phyloP scores from a whole-genome alignment of 1,140 invertebrate genomes.

The Gryon sp. region DNA sequence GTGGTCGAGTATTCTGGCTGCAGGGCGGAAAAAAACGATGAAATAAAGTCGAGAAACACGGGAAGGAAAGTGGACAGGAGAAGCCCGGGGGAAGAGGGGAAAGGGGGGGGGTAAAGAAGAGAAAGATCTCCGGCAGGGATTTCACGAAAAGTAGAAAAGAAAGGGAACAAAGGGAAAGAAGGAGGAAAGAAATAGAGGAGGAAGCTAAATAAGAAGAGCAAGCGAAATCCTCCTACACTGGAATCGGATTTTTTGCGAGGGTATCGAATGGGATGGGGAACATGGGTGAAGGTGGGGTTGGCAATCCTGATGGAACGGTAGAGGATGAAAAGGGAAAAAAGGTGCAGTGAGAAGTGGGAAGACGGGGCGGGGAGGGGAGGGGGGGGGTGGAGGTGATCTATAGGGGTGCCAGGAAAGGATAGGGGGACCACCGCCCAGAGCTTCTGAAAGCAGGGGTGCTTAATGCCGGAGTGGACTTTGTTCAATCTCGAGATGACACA shows the following conservation, averaged over 20 bases:
- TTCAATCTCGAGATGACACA: conserved; percentile 72
- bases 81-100: conserved; percentile 48
- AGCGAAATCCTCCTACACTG: conserved; percentile 74
- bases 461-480: conserved; percentile 75
- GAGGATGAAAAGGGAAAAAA: no score
- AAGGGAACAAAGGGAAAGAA: conserved; percentile 60
- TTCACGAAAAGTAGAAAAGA: conserved; percentile 14
- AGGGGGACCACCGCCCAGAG: conserved; percentile 70
- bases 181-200: conserved; percentile 67
- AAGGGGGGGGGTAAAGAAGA: conserved; percentile 60
- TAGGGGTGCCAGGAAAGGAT: conserved; percentile 71
- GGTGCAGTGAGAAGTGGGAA: no score
- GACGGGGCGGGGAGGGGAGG: conserved; percentile 46
- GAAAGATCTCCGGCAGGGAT: conserved; percentile 6
- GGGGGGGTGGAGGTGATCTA: conserved; percentile 64
- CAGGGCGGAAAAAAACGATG: conserved; percentile 67
- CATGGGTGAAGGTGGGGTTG: conserved; percentile 59
- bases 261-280: conserved; percentile 57
- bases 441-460: conserved; percentile 75
- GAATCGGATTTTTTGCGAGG: conserved; percentile 72
- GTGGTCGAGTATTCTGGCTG: conserved; percentile 37
- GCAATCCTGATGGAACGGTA: conserved; percentile 47
- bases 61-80: conserved; percentile 13
- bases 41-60: conserved; percentile 54
- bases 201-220: conserved; percentile 62